Evolutionary conservation across 2,888 invertebrate genomes (phyloP), one percentile per base, ranked within the genome.

Genomic region (Anoncus sp.): DNA sequence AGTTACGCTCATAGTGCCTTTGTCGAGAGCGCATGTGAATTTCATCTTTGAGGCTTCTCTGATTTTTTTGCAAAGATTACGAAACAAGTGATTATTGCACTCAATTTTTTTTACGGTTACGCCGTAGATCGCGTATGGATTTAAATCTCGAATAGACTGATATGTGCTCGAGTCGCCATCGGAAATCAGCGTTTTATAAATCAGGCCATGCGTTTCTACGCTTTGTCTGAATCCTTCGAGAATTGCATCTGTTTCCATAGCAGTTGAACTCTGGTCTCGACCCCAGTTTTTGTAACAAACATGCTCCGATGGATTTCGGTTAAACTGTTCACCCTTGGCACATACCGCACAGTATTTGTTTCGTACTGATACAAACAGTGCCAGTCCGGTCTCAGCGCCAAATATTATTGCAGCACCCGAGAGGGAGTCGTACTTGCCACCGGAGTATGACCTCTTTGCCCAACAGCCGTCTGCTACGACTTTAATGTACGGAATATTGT

Each of bases 81-180:
- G 82, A 5, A 83, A 70, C 7, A 86, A 18, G 57, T 88, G 88
- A 62, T 88, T 89, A 9, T 63, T 77, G 65, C 88, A 88, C 76
- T 89, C 87, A 9, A 88, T 77, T 85, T 88, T 90, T 69, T 84
- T 51, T 1, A 86, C 78, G 35, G 62, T 47, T 12, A 70, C 51
- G 16, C 22, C 49, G 31, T 70, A 47, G 16, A 72, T 72, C 1
- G 82, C 82, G 76, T 89, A 87, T 3, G 83, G 80, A 49, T 82
- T 76, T 9, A 53, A 47, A 73, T 84, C 77, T 43, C 66, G 35
- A 14, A 88, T 82, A 82, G 81, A 82, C 24, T 82, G 77, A 55
- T 82, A 86, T 2, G 87, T 87, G 9, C 86, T 87, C 6, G 85
- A 82, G 76, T 90, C 90, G 5, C 89, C 88, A 51, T 80, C 80